phyloP scores from a whole-genome alignment of 2,797 vertebrate species.

The Euphonia xanthogaster region DNA sequence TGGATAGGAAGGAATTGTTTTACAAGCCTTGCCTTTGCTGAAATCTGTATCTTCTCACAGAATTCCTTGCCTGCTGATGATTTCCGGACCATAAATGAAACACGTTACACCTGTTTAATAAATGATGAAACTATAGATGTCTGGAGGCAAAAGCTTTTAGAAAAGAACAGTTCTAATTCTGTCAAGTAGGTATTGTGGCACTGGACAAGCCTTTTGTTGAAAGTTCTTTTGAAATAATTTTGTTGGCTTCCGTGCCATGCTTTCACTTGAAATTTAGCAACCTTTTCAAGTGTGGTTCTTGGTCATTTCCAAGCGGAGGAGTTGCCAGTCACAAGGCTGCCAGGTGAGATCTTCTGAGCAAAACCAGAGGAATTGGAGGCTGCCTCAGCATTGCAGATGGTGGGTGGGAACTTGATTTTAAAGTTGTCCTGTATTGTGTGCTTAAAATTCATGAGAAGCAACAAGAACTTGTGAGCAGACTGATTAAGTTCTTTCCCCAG shows the following conservation, averaged over 20 bases:
- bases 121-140: conserved; percentile 89
- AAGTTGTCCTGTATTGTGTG: background rate
- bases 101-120: conserved; percentile 86
- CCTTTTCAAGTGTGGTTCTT: conserved; percentile 46
- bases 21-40: conserved; percentile 49
- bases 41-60: conserved; percentile 76
- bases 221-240: conserved; percentile 5
- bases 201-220: conserved; percentile 46
- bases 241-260: conserved; percentile 48
- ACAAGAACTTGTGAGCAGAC: background rate
- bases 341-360: conserved; percentile 16
- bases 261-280: conserved; percentile 52
- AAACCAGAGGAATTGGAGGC: background rate
- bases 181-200: conserved; percentile 86
- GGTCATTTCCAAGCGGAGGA: background rate
- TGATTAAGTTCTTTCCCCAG: background rate
- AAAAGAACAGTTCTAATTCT: conserved; percentile 85
- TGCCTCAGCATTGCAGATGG: background rate
- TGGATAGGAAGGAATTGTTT: conserved; percentile 1
- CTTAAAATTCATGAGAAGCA: background rate
- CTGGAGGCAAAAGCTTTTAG: conserved; percentile 90
- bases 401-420: conserved; percentile 16
- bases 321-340: background rate
- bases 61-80: conserved; percentile 84
- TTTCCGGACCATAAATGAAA: conserved; percentile 88